Conservation (phyloP, 2,888 invertebrate species). For the Dryobota labecula region DNA sequence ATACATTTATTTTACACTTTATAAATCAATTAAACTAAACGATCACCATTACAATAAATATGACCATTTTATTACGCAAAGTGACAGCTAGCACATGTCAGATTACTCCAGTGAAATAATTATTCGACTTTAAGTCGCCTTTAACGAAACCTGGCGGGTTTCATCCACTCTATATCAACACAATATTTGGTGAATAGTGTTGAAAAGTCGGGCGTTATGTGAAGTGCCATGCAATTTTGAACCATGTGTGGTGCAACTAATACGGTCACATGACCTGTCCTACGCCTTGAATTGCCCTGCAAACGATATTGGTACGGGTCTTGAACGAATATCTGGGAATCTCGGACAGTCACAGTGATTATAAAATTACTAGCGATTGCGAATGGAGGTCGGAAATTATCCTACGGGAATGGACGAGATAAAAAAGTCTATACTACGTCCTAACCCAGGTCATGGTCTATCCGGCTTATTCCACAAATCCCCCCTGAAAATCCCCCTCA, state of each 20-base stretch:
- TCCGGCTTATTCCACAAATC: too few species aligned
- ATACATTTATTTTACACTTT: too few species aligned
- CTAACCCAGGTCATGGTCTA: background rate
- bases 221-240: constrained; percentile 3
- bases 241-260: background rate
- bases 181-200: background rate
- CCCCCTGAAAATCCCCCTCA: too few species aligned
- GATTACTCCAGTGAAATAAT: too few species aligned
- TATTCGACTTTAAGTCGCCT: too few species aligned
- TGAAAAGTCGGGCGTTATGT: background rate
- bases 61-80: too few species aligned
- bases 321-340: background rate
- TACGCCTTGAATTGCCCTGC: too few species aligned
- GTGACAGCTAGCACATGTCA: too few species aligned
- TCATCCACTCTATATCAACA: background rate
- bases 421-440: background rate
- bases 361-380: background rate
- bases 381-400: background rate
- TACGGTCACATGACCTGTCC: background rate
- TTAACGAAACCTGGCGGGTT: background rate
- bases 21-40: too few species aligned
- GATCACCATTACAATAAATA: too few species aligned
- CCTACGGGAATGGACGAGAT: background rate
- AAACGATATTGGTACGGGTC: background rate
- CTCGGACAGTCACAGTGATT: constrained; percentile 1